Percentiles rank a stretch among this genome's conserved stretches.
These are phyloP conservation scores for Hemicrepidius hirtus DNA, from an alignment of 2,888 invertebrate species.

Conservation along the genomic window DNA sequence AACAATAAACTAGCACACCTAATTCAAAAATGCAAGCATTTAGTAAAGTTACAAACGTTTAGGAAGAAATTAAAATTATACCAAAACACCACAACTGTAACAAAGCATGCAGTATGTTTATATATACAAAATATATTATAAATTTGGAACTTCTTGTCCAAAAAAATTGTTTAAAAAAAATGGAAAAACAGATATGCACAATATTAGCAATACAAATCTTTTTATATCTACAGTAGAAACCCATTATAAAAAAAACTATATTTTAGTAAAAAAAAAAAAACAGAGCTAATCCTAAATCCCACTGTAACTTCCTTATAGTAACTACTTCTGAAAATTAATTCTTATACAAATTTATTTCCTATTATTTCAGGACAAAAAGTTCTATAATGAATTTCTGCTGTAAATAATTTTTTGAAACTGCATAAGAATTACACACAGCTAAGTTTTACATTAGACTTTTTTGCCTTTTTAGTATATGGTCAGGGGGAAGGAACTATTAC, in stretches of 20 bases:
- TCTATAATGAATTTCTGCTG: constrained; percentile 18
- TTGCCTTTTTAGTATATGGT: constrained; percentile 9
- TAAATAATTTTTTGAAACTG: neutral
- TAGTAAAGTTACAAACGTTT: neutral
- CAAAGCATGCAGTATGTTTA: constrained; percentile 16
- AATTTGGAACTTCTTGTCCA: constrained; percentile 8
- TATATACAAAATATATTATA: constrained; percentile 3
- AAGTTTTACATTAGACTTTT: constrained; percentile 14
- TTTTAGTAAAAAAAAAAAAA: no score
- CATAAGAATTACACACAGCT: constrained; percentile 5
- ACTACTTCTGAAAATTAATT: no score
- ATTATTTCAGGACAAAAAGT: no score
- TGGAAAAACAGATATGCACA: neutral
- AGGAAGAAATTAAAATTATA: neutral
- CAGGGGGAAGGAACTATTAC: constrained; percentile 10
- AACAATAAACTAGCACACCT: constrained; percentile 20
- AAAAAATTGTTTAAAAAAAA: constrained; percentile 1
- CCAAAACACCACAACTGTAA: constrained; percentile 5
- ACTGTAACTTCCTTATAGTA: no score
- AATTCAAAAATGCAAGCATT: constrained; percentile 24
- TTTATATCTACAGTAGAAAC: neutral
- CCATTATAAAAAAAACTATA: neutral
- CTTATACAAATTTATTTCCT: no score
- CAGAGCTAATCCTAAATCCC: no score
- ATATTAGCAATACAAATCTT: neutral